Base-by-base conservation (phyloP, 2,797 vertebrate species). In the Acanthiza pusilla region DNA sequence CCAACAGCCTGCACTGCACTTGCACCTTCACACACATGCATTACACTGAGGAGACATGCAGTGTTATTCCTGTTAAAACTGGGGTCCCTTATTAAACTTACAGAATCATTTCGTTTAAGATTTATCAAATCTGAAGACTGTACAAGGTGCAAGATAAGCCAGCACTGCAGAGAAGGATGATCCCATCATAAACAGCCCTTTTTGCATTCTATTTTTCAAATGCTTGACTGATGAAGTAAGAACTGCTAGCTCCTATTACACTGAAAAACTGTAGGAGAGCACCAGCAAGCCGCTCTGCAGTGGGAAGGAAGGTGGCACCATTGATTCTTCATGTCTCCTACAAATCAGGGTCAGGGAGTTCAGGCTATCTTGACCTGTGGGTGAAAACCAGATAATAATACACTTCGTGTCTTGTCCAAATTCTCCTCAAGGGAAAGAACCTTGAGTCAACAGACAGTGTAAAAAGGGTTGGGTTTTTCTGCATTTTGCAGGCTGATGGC, bases 1-100 rank as follows among this genome's bases (percentile, higher is more conserved):
- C 21, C 13, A 12, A 21, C 2, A 10, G 43, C 34, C 34, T 54
- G 25, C 27, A 2, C 32, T 20, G 26, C 6, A 8, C 29, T 13
- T 0, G 5, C n/a, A 36, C 34, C 23, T 86, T 40, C 54, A 27
- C n/a, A 53, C 14, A 38, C 7, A 2, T 0, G 18, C 10, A 2
- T 7, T 7, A 36, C 3, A 5, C 30, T 18, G 21, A 50, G 5
- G 18, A 9, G 1, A 45, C 2, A 5, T 1, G 27, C 54, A 65
- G 10, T 5, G 3, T 13, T 26, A 32, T 3, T 92, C 50, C 43
- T 78, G 17, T 9, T 40, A 14, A 50, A 80, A 32, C 9, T 16
- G 27, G 2, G 1, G 2, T 6, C 34, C 27, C 30, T 65, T 48
- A 20, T 15, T 15, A 48, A 51, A 32, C 8, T 18, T 16, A 32